Evolutionary conservation across 2,113 vertebrate genomes (phyloP).

Genomic region (Serinus canaria): DNA sequence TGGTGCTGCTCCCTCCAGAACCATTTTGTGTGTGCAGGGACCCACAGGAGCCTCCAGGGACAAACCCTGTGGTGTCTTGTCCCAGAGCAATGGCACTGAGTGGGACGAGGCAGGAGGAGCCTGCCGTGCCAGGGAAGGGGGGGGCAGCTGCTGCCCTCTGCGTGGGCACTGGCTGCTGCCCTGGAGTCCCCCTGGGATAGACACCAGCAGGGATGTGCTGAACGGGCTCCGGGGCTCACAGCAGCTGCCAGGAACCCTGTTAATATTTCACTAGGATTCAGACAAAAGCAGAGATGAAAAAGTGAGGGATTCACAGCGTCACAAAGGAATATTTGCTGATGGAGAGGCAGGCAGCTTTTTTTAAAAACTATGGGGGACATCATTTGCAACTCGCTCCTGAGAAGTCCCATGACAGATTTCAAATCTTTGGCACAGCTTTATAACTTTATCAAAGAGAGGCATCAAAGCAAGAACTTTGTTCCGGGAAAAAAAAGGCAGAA

Average conservation of each 20-base stretch:
- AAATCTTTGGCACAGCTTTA: conserved; percentile 48
- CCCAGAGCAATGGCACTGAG: not conserved
- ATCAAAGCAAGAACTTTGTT: conserved; percentile 28
- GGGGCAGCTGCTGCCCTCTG: no score
- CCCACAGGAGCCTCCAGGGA: fast-evolving
- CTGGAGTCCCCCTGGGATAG: not conserved
- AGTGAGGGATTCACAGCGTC: not conserved
- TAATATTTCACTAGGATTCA: conserved; percentile 54
- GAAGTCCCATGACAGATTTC: conserved; percentile 51
- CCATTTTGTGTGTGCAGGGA: fast-evolving
- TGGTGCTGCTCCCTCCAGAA: fast-evolving
- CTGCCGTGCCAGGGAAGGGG: not conserved
- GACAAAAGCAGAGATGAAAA: conserved; percentile 32
- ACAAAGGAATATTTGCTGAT: not conserved
- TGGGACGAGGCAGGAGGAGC: not conserved
- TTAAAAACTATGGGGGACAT: conserved; percentile 8
- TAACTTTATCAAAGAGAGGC: conserved; percentile 60
- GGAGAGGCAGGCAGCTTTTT: conserved; percentile 36
- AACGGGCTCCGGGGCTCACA: not conserved
- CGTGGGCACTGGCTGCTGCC: not conserved
- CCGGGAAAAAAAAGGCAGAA: not conserved
- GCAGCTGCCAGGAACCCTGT: not conserved
- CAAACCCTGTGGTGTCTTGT: fast-evolving
- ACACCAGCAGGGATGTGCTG: not conserved
- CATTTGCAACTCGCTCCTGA: not conserved